Evolutionary conservation across 2,888 invertebrate species (phyloP), one percentile per base, ranked within the genome.

Genomic region (Polyploca ridens): DNA sequence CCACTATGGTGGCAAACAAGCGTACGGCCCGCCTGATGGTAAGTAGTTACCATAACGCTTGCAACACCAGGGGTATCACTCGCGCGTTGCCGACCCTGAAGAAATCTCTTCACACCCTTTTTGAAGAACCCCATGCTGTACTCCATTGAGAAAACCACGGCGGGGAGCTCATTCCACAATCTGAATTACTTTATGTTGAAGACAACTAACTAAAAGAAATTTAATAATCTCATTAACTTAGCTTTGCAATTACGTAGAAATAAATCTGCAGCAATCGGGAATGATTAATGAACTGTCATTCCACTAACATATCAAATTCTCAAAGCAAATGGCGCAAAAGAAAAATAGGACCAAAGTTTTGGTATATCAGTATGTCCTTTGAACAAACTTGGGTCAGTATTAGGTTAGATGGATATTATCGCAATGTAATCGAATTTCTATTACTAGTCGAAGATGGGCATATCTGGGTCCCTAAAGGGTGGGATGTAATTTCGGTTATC

Each of bases 391-490:
- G 41, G 41, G 41, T 41, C 35, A 16, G 38, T 59, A 59, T 59
- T 59, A 38, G 33, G 59, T 35, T 38, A 59, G n/a, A 38, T 1
- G 14, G n/a, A 33, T n/a, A 33, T 59, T 27, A 61, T 41, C 61
- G 16, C 33, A 61, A 41, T n/a, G 41, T 41, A 60, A 60, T 41
- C 16, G 61, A 61, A 61, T 61, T 16, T 38, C 33, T 41, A 61
- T 61, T 41, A 61, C 61, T 41, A 41, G n/a, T 41, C 41, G 14
- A 54, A 54, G 49, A 49, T 41, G 19, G 41, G 38, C 16, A 60
- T 46, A 41, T 68, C 71, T 67, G 72, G 62, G 69, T 62, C 27
- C 61, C 61, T 33, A 61, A 61, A 41, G 61, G 61, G 19, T 4
- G 41, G 54, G 54, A 27, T 60, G 14, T 41, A 19, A 41, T 61